Evolutionary conservation across 2,797 vertebrate genomes (phyloP).

Genomic region (Crypturellus tataupa): DNA sequence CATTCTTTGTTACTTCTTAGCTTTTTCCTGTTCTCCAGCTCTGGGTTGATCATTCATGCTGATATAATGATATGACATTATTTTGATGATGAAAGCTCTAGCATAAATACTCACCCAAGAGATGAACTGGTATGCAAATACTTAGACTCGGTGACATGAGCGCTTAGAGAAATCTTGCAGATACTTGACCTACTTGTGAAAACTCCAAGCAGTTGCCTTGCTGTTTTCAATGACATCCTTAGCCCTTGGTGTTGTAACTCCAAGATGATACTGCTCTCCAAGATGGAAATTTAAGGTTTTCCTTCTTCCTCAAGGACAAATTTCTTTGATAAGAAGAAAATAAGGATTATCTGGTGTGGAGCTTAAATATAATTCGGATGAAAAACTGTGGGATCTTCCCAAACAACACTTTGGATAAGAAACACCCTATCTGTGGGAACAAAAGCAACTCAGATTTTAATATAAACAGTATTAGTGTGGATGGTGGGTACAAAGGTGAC

Average conservation of each 20-base stretch:
- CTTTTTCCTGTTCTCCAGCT: slow-evolving; percentile 5
- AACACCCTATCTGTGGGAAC: not conserved
- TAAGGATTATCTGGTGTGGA: not conserved
- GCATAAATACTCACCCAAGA: not conserved
- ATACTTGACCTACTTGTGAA: not conserved
- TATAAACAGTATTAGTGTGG: not conserved
- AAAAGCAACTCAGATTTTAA: not conserved
- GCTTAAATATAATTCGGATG: not conserved
- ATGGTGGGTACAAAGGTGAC: slow-evolving; percentile 16
- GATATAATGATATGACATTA: not conserved
- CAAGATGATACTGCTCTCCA: not conserved
- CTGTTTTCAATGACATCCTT: not conserved
- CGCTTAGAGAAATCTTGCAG: not conserved
- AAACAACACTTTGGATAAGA: not conserved
- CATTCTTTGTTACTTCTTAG: not conserved
- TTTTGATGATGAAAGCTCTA: slow-evolving; percentile 24
- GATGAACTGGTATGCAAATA: slow-evolving; percentile 33
- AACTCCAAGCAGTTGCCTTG: not conserved
- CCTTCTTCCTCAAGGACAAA: not conserved
- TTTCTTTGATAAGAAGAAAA: not conserved
- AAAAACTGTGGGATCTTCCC: not conserved
- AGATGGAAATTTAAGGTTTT: not conserved
- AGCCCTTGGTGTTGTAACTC: not conserved
- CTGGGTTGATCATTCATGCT: not conserved
- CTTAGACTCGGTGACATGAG: not conserved